Base-by-base conservation (phyloP, 2,113 vertebrate genomes). In the Cynopterus brachyotis region DNA sequence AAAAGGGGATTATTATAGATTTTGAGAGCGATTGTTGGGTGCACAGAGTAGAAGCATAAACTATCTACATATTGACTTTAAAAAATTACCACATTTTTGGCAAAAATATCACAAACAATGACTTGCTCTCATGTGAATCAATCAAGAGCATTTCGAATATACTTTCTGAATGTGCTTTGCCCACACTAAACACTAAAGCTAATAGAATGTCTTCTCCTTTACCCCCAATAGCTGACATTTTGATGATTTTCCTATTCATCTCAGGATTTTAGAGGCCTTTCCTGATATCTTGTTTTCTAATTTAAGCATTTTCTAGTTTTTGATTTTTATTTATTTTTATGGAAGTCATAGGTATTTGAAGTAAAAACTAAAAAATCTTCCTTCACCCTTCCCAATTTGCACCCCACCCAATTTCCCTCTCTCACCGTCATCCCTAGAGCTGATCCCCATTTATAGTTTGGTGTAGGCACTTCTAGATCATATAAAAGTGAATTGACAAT, bases 241-340 rank as follows among this genome's bases (percentile, higher is more conserved):
- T 13, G 62, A 70, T 32, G 0, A 9, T 45, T 84, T 73, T 47
- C 86, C 78, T 76, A 26, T 35, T 80, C 24, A 40, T 32, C 37
- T 78, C 64, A n/a, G 76, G 59, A 20, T 78, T 73, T 92, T 6
- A 66, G 35, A 66, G 15, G 40, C 0, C 4, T 62, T 78, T 72
- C 47, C 50, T 82, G 11, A 32, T 11, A 64, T 20, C 28, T 19
- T 62, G 28, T 85, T 72, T 66, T n/a, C 22, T 13, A 35, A 83
- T 78, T 89, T 53, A 94, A 81, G 26, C 32, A 69, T 70, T 70
- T 37, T 11, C 32, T 17, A 91, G 40, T 76, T 93, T 90, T 32
- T 5, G 47, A 45, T 19, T 60, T 89, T 73, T 24, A 66, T 70
- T 87, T 93, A 69, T 53, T 93, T 17, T 70, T 93, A 57, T 20